Evolutionary conservation across 2,888 invertebrate species (phyloP).

Genomic region (Rapana venosa): DNA sequence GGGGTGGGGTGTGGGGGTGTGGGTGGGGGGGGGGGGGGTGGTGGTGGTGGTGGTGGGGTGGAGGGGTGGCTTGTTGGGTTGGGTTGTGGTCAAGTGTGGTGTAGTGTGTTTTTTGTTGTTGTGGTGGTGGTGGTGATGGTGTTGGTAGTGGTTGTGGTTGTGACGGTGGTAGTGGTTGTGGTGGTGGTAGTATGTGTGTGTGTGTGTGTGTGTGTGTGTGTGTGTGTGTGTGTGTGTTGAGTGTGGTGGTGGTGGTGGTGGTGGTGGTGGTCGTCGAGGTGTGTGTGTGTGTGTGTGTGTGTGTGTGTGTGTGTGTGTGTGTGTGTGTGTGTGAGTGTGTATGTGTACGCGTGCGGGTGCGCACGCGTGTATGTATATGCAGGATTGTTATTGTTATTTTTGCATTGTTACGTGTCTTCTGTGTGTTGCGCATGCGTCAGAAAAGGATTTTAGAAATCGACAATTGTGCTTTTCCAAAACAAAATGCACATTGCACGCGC

Average conservation of each 20-base stretch:
- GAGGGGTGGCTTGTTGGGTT: background rate
- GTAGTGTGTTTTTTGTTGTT: background rate
- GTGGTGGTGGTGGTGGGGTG: background rate
- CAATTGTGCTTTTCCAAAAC: background rate
- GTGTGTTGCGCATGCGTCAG: no score
- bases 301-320: background rate
- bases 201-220: background rate
- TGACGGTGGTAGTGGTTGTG: background rate
- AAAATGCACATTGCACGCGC: no score
- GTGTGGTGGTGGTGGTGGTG: background rate
- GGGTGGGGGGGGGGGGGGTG: background rate
- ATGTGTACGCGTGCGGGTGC: background rate
- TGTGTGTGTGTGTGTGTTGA: background rate
- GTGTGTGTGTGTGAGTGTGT: background rate
- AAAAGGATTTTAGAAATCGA: background rate
- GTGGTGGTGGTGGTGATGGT: no score
- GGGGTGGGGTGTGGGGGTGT: background rate
- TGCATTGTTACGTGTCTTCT: no score
- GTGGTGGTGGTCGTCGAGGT: background rate
- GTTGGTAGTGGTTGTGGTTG: background rate
- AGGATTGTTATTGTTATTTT: background rate
- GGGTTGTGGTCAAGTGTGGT: background rate
- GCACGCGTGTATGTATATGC: slow-evolving; percentile 25
- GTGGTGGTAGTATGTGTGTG: background rate
- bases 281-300: background rate